Base-by-base conservation (phyloP, 2,113 vertebrate genomes). In the Polyodon spathula region DNA sequence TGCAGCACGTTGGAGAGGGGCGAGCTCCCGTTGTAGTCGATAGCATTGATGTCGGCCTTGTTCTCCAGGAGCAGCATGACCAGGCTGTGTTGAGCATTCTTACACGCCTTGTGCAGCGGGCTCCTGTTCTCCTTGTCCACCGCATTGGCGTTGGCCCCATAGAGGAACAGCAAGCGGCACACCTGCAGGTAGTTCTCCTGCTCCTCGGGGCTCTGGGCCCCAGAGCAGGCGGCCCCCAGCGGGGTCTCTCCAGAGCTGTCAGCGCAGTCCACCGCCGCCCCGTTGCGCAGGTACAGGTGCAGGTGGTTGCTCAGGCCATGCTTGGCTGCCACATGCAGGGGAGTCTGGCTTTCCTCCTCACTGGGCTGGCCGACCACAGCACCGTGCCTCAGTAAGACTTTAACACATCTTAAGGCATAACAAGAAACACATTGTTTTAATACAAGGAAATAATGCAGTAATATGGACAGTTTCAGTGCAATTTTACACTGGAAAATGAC, bases 61-160 rank as follows among this genome's bases (percentile, higher is more conserved):
- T 37, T 37, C 39, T 0, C 58, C 70, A 89, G 71, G 40, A 88
- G 83, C 6, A 87, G 81, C 16, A 39, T 16, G 5, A 44, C 83
- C 71, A 90, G 58, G 40, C 4, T 0, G 0, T 66, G 60, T 6
- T 71, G 72, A 59, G 77, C 79, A 0, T 67, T 84, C 15, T 74
- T 63, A 5, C 88, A 83, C 0, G 86, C 89, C 58, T 81, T 77
- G 67, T 88, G 90, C 59, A 90, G 66, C 0, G 87, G 83, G 41
- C 69, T 85, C 59, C 83, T 78, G 5, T 63, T 64, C 8, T 77
- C 75, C 55, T 78, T 74, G 2, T 92, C 27, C 27, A 27, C 65
- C 2, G 74, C 50, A 0, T 86, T 65, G 0, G 71, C 10, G 0
- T 76, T 43, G 0, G 86, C 81, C 0, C 86, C 76, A 0, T 73